These are phyloP conservation scores for Tachycineta bicolor DNA, from an alignment of 2,113 vertebrate species.

Conservation along the genomic window DNA sequence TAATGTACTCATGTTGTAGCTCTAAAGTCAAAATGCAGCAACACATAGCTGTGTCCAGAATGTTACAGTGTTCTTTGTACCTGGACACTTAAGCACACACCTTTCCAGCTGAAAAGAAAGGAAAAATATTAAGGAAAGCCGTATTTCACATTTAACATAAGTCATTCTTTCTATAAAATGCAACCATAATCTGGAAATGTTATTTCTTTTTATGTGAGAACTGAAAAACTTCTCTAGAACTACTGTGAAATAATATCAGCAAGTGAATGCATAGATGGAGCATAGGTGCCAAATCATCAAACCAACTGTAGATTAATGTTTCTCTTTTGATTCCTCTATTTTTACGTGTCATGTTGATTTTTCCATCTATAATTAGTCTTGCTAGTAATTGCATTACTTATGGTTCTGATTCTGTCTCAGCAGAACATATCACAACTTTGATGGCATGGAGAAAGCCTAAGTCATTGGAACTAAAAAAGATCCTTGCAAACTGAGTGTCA, in stretches of 20 bases:
- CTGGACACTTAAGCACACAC: not conserved
- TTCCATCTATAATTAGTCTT: not conserved
- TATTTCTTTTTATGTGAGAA: conserved; percentile 16
- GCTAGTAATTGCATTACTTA: not conserved
- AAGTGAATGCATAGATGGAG: not conserved
- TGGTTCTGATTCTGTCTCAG: not conserved
- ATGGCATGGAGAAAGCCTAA: not conserved
- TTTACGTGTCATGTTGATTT: not conserved
- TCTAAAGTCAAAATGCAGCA: not conserved
- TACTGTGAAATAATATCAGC: not conserved
- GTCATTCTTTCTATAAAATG: conserved; percentile 7
- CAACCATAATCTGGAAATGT: not conserved
- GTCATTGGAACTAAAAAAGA: not conserved
- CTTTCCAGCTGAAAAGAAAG: not conserved
- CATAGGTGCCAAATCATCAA: not conserved
- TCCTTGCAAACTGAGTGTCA: not conserved
- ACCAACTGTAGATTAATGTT: not conserved
- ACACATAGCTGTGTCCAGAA: not conserved
- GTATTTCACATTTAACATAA: conserved; percentile 8
- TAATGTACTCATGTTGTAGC: not conserved
- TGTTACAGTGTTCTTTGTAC: not conserved
- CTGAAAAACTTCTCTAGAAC: not conserved
- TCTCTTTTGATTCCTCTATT: not conserved
- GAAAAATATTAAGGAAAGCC: not conserved
- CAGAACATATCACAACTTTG: not conserved